Percentiles rank a stretch among this genome's conserved stretches.
Conservation (phyloP, 2,797 vertebrate species). For the Tiaroga cobitis region DNA sequence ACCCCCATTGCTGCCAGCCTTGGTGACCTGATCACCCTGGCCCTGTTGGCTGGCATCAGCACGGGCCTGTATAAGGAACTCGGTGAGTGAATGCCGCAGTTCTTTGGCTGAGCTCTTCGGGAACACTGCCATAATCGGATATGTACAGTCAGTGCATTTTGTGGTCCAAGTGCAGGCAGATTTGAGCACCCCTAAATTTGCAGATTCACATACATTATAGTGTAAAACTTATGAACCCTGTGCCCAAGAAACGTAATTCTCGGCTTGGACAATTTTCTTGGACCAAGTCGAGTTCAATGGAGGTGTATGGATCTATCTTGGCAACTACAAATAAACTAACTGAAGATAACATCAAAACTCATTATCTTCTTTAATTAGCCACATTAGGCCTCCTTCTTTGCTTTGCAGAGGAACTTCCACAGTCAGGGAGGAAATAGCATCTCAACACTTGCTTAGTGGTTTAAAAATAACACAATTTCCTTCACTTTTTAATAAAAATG, state of each 20-base stretch:
- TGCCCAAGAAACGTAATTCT: not conserved
- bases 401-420: not conserved
- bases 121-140: not conserved
- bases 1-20: conserved; percentile 97
- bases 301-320: not conserved
- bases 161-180: conserved; percentile 2
- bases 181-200: not conserved
- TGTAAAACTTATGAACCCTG: not conserved
- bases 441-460: not conserved
- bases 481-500: no score
- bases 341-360: not conserved
- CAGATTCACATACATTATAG: not conserved
- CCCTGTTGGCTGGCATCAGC: conserved; percentile 94
- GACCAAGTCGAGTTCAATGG: not conserved
- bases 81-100: conserved; percentile 79
- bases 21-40: conserved; percentile 96
- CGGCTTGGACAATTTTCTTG: no score
- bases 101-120: not conserved
- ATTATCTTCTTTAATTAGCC: conserved; percentile 1
- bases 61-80: conserved; percentile 93
- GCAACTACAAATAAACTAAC: no score
- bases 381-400: not conserved
- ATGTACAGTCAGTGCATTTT: not conserved
- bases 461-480: not conserved
- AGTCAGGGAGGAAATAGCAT: not conserved